Evolutionary conservation across 1,140 invertebrate genomes (phyloP).

Genomic region (Leptinotarsa texana): DNA sequence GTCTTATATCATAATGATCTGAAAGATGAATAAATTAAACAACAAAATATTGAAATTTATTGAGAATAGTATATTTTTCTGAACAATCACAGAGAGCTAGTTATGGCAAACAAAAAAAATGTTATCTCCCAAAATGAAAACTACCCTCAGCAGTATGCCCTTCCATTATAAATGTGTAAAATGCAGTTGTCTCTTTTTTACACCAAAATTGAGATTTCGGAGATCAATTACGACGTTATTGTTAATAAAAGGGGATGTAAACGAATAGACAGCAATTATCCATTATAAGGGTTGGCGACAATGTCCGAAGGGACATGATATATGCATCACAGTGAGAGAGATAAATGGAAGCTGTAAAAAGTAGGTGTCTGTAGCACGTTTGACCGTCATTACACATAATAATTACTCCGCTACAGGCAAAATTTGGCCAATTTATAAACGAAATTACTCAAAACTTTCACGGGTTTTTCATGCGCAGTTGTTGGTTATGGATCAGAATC

Average conservation of each 20-base stretch:
- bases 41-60: too few relatives aligned
- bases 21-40: too few relatives aligned
- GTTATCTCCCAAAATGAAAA: too few relatives aligned
- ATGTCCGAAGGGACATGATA: background rate
- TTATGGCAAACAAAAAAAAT: too few relatives aligned
- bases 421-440: background rate
- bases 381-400: slow-evolving; percentile 1
- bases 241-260: background rate
- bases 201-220: background rate
- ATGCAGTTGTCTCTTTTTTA: background rate
- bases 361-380: slow-evolving; percentile 1
- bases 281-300: slow-evolving; percentile 1
- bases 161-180: too few relatives aligned
- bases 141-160: too few relatives aligned
- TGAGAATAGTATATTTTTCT: too few relatives aligned
- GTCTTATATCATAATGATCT: too few relatives aligned
- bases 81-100: too few relatives aligned
- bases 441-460: background rate
- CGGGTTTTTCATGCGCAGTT: background rate
- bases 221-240: slow-evolving; percentile 13
- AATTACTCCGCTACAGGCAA: background rate
- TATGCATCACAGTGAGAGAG: background rate
- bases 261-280: slow-evolving; percentile 4
- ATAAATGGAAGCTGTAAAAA: slow-evolving; percentile 14
- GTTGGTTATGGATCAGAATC: too few relatives aligned